A percentile compares a stretch with the other conserved stretches of the same genome.
These are phyloP conservation scores for Branchipolynoe longqiensis DNA, from an alignment of 2,888 invertebrate species.

Conservation along the genomic window DNA sequence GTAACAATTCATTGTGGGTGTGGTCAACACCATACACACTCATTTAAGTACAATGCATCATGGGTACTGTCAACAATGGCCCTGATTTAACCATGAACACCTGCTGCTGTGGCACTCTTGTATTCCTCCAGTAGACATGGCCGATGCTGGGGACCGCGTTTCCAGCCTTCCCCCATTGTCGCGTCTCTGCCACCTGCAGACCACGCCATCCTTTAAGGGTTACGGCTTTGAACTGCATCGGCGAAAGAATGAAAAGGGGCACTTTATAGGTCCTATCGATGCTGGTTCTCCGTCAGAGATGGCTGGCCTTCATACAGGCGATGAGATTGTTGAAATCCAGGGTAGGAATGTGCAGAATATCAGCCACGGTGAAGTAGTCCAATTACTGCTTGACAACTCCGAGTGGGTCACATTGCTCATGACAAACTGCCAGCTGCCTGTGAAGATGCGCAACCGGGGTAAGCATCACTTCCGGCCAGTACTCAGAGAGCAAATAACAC, in stretches of 20 bases:
- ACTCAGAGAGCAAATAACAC: too few relatives aligned
- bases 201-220: slow-evolving; percentile 94
- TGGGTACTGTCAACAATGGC: background rate
- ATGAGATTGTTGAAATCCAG: slow-evolving; percentile 89
- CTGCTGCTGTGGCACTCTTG: too few relatives aligned
- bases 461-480: too few relatives aligned
- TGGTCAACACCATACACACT: too few relatives aligned
- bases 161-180: background rate
- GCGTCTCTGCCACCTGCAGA: slow-evolving; percentile 77
- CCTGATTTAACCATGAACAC: background rate
- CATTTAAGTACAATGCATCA: too few relatives aligned
- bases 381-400: background rate
- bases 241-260: slow-evolving; percentile 95
- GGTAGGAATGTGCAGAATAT: slow-evolving; percentile 84
- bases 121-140: too few relatives aligned
- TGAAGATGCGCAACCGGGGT: too few relatives aligned
- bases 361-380: slow-evolving; percentile 1
- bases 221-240: slow-evolving; percentile 98
- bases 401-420: background rate
- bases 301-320: slow-evolving; percentile 88
- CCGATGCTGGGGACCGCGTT: too few relatives aligned
- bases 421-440: too few relatives aligned
- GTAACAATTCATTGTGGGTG: too few relatives aligned
- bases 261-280: slow-evolving; percentile 96
- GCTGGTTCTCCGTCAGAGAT: slow-evolving; percentile 78